Evolutionary conservation across 2,888 invertebrate species (phyloP), one percentile per base, ranked within the genome.

Genomic region (Xanthorhoe designata): DNA sequence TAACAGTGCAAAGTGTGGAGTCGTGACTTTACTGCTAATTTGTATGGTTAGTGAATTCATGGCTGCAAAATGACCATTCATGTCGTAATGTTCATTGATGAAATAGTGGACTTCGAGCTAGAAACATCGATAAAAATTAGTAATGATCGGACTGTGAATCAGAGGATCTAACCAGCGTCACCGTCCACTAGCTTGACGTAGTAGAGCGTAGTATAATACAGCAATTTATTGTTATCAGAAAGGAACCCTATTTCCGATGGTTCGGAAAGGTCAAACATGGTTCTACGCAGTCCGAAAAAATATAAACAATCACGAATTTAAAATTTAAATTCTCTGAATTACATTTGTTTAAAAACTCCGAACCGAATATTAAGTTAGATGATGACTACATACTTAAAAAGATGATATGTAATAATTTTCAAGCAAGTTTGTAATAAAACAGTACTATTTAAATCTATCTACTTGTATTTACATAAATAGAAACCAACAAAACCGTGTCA

Each of bases 31-130:
- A 57, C 49, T 59, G 64, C 58, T 60, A 64, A 63, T 70, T 59
- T 64, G 58, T 61, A 73, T 76, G 77, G 73, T 66, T 71, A 75
- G 71, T 72, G 74, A 60, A 68, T 71, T 70, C 67, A 74, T 64
- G 73, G 76, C 63, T 72, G 64, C 70, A 74, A 72, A 79, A 82
- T 80, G 76, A 75, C 79, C 81, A 80, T 80, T 79, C 75, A 78
- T 71, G 75, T 64, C 64, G 59, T 66, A 49, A 60, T 67, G 64
- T 63, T 66, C 78, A 80, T 80, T 80, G 77, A 78, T 70, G 61
- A 66, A 54, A 53, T 68, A 65, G 72, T 42, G n/a, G 42, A 60
- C 50, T 45, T 55, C 18, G 19, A 51, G 55, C 38, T 7, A 53
- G 57, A 15, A 38, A 19, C 24, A 53, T 35, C 32, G 45, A 47